Evolutionary conservation across 2,797 vertebrate species (phyloP).

Genomic region (Esox lucius): DNA sequence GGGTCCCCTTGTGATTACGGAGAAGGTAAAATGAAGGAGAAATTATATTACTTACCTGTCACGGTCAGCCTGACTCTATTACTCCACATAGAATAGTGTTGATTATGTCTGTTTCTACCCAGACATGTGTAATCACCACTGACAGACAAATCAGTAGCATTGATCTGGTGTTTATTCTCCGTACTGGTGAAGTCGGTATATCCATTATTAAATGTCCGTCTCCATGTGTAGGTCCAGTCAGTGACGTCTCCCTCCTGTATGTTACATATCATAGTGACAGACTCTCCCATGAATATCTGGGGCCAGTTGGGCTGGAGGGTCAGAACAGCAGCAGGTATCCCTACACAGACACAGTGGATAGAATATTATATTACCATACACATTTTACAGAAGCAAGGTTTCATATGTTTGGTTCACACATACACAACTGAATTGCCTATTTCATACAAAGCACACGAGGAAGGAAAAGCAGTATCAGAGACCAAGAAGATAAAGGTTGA

Average conservation of each 20-base stretch:
- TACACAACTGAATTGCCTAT: no score
- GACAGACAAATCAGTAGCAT: accelerated
- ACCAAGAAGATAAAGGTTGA: not conserved
- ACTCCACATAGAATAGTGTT: slow-evolving; percentile 7
- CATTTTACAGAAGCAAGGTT: no score
- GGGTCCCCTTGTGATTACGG: no score
- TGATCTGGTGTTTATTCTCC: not conserved
- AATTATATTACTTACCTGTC: no score
- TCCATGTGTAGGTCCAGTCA: slow-evolving; percentile 49
- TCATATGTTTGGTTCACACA: no score
- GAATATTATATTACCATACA: not conserved
- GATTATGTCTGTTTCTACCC: not conserved
- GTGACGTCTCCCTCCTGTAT: no score
- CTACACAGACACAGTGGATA: not conserved
- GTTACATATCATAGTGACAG: no score
- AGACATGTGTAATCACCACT: slow-evolving; percentile 33
- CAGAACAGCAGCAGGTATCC: slow-evolving; percentile 27
- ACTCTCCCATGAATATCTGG: no score
- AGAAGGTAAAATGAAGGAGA: no score
- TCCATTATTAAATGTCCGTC: no score
- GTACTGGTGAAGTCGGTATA: no score
- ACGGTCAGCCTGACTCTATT: slow-evolving; percentile 1
- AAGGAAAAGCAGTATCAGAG: no score
- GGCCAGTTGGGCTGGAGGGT: slow-evolving; percentile 26
- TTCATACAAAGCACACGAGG: not conserved